Conservation (phyloP, 2,113 vertebrate genomes). For the Phrynosoma blainvillii region DNA sequence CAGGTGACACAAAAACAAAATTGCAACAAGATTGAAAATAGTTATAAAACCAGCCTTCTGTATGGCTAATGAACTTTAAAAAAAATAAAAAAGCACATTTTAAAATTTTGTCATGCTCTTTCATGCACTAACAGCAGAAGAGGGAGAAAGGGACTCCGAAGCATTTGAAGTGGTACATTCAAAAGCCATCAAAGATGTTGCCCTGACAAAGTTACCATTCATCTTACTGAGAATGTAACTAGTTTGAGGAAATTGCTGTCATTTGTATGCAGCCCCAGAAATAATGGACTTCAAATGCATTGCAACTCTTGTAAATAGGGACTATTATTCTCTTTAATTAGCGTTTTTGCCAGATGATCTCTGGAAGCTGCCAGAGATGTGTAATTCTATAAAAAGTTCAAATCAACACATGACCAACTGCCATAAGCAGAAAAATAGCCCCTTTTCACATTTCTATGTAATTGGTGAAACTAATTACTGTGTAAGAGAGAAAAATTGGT, state of each 20-base stretch:
- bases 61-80: background rate
- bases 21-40: background rate
- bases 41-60: background rate
- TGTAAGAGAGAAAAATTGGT: slow-evolving; percentile 44
- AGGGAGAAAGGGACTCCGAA: background rate
- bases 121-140: background rate
- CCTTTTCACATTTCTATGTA: slow-evolving; percentile 49
- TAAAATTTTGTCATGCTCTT: background rate
- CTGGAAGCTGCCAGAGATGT: slow-evolving; percentile 59
- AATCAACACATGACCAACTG: slow-evolving; percentile 52
- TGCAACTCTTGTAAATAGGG: slow-evolving; percentile 69
- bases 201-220: slow-evolving; percentile 36
- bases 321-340: slow-evolving; percentile 75
- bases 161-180: background rate
- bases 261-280: slow-evolving; percentile 64
- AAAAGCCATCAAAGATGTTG: slow-evolving; percentile 16
- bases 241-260: slow-evolving; percentile 48
- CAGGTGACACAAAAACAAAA: background rate
- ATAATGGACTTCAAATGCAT: slow-evolving; percentile 66
- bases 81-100: background rate
- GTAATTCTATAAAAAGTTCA: slow-evolving; percentile 62
- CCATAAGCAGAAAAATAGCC: slow-evolving; percentile 41
- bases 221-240: slow-evolving; percentile 42
- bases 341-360: slow-evolving; percentile 72
- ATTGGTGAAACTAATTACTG: slow-evolving; percentile 55